Evolutionary conservation across 2,113 vertebrate species (phyloP).

Genomic region (Brachypodius melanocephalos): DNA sequence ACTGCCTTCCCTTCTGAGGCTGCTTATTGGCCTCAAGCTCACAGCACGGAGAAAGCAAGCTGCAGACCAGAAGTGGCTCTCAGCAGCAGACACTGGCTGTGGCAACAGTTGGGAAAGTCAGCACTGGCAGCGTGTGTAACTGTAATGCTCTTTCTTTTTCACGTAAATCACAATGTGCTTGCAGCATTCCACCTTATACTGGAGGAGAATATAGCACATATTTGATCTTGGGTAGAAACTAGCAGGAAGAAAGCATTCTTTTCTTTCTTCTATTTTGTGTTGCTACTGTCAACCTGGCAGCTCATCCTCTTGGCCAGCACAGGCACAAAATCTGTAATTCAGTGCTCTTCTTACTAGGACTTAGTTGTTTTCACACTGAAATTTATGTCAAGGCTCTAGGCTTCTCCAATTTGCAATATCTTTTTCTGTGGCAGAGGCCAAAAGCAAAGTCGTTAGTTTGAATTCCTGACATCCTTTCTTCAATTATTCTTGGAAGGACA

Average conservation of each 20-base stretch:
- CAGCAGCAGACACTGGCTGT: background rate
- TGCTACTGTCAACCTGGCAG: background rate
- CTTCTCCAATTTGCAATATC: background rate
- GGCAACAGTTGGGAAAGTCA: background rate
- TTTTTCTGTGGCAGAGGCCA: background rate
- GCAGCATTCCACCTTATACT: background rate
- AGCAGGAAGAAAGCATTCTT: accelerated
- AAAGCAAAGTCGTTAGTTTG: background rate
- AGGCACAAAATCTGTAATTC: background rate
- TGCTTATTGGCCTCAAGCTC: background rate
- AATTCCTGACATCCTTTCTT: background rate
- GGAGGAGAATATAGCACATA: background rate
- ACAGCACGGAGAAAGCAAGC: background rate
- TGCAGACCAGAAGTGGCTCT: background rate
- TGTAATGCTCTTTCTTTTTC: background rate
- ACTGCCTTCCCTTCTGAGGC: background rate
- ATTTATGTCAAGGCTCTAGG: background rate
- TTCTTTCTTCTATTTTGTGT: background rate
- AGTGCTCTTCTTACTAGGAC: background rate
- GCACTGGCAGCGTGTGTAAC: background rate
- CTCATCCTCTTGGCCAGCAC: background rate
- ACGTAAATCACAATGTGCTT: background rate
- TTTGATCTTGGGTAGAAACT: background rate
- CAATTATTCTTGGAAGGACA: background rate
- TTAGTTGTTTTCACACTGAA: background rate